These are phyloP conservation scores for Nixonia krombeini DNA, from an alignment of 1,140 invertebrate genomes.

Conservation along the genomic window DNA sequence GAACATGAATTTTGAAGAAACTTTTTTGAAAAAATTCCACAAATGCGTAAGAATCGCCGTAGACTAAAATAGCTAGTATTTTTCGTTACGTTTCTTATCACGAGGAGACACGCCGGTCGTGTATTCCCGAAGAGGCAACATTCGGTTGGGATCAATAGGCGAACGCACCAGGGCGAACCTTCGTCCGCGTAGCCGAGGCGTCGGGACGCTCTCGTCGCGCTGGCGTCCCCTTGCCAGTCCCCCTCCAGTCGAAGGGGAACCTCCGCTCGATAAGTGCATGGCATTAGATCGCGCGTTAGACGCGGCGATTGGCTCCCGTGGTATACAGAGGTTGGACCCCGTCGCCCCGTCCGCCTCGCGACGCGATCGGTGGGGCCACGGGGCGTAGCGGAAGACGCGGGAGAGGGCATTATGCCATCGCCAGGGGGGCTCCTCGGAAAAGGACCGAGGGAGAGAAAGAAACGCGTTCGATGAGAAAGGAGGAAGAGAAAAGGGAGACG, in stretches of 20 bases:
- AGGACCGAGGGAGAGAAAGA: slow-evolving; percentile 14
- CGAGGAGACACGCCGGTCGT: no score
- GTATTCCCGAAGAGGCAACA: no score
- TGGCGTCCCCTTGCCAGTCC: background rate
- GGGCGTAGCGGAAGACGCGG: slow-evolving; percentile 49
- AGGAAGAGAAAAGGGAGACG: background rate
- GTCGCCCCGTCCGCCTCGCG: slow-evolving; percentile 55
- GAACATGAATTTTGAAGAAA: no score
- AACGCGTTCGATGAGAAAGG: background rate
- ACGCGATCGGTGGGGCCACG: slow-evolving; percentile 56
- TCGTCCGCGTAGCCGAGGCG: background rate
- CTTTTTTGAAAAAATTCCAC: no score
- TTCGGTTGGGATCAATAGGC: no score
- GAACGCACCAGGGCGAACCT: background rate
- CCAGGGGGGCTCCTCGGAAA: slow-evolving; percentile 22
- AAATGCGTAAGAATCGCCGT: no score
- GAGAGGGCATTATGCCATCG: slow-evolving; percentile 32
- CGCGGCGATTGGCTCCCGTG: slow-evolving; percentile 63
- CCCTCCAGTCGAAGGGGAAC: slow-evolving; percentile 23
- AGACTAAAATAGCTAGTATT: no score
- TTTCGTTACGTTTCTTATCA: no score
- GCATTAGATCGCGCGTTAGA: slow-evolving; percentile 67
- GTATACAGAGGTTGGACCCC: slow-evolving; percentile 63
- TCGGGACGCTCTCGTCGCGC: background rate
- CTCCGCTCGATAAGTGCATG: slow-evolving; percentile 21